phyloP scores from a whole-genome alignment of 2,113 vertebrate species.

The Tautogolabrus adspersus region DNA sequence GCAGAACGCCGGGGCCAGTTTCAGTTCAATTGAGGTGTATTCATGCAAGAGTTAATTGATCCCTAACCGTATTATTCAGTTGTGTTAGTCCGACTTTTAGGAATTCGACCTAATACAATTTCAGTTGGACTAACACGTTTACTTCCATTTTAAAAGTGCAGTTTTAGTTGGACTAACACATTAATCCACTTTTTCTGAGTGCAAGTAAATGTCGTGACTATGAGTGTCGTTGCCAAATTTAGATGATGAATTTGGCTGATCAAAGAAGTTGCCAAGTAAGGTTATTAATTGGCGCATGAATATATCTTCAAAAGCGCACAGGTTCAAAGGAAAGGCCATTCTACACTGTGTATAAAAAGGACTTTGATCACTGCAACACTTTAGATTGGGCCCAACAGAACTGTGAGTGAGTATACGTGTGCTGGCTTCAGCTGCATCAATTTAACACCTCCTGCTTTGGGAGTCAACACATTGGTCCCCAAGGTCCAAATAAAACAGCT shows the following conservation, averaged over 20 bases:
- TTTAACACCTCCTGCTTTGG: slow-evolving; percentile 6
- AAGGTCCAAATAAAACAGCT: slow-evolving; percentile 4
- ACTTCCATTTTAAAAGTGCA: too few relatives aligned
- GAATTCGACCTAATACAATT: too few relatives aligned
- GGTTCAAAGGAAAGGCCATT: not conserved
- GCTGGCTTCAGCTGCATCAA: slow-evolving; percentile 12
- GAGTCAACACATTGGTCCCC: not conserved
- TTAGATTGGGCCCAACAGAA: slow-evolving; percentile 4
- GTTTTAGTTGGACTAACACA: too few relatives aligned
- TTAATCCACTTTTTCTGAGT: too few relatives aligned
- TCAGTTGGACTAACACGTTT: too few relatives aligned
- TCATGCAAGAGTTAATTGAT: too few relatives aligned
- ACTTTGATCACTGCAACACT: slow-evolving; percentile 24
- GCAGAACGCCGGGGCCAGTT: too few relatives aligned
- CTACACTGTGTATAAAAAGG: slow-evolving; percentile 3
- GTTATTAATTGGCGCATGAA: slow-evolving; percentile 16
- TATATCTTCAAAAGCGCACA: not conserved
- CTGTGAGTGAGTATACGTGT: slow-evolving; percentile 4
- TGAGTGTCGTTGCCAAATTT: not conserved
- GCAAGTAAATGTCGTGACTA: too few relatives aligned
- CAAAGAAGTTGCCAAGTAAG: slow-evolving; percentile 31
- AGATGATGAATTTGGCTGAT: slow-evolving; percentile 10
- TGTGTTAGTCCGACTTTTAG: too few relatives aligned
- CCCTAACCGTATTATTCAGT: too few relatives aligned
- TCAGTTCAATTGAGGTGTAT: too few relatives aligned